Conservation (phyloP, 2,113 vertebrate species). For the Pseudopipra pipra region DNA sequence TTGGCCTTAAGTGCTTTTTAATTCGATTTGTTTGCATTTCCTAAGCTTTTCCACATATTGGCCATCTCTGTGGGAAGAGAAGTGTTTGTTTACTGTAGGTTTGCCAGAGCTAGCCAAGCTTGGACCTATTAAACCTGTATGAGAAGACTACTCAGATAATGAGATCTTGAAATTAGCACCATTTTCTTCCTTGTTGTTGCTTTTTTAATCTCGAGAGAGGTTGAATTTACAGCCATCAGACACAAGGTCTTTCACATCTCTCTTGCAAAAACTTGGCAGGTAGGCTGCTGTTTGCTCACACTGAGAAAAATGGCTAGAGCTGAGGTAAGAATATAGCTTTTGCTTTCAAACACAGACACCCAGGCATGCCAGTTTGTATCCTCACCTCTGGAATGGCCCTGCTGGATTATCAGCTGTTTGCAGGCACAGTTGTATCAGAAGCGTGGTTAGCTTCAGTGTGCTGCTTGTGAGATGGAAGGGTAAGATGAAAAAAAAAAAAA, state of each 20-base stretch:
- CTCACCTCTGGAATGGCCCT: neutral
- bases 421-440: neutral
- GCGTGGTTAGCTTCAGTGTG: fast-evolving
- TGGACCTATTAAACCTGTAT: neutral
- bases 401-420: fast-evolving
- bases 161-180: neutral
- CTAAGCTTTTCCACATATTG: neutral
- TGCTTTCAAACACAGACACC: neutral
- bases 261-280: neutral
- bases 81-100: neutral
- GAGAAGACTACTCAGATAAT: neutral
- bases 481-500: neutral
- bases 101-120: neutral
- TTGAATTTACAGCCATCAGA: neutral
- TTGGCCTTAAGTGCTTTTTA: neutral
- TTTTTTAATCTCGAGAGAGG: neutral
- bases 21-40: neutral
- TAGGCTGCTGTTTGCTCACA: neutral
- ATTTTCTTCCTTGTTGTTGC: neutral
- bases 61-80: neutral
- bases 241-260: neutral
- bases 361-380: neutral
- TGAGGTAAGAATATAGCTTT: neutral
- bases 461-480: fast-evolving
- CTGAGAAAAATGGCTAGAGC: neutral